phyloP scores from a whole-genome alignment of 64 coral and sea anemone species.

The Stichodactyla helianthus region DNA sequence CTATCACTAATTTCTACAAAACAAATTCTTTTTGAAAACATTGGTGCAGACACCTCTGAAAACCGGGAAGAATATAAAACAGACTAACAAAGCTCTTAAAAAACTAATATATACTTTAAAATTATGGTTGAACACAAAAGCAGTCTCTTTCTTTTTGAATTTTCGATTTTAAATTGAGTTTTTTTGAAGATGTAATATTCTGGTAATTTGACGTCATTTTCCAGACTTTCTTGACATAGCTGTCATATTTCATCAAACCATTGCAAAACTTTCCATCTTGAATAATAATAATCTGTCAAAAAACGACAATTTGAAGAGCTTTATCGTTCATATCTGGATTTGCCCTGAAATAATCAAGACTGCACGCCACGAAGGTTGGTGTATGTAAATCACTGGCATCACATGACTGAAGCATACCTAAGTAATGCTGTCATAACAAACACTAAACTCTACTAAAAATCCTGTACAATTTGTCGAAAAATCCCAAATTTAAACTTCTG shows the following conservation, averaged over 20 bases:
- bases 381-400: background rate
- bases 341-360: background rate
- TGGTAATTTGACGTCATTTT: background rate
- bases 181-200: background rate
- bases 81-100: no score
- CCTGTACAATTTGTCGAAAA: background rate
- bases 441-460: background rate
- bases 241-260: background rate
- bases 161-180: no score
- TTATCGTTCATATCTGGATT: background rate
- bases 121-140: no score
- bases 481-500: no score
- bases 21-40: background rate
- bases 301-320: background rate
- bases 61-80: no score
- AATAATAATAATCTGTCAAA: background rate
- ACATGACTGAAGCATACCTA: background rate
- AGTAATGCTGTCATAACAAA: background rate
- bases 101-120: no score
- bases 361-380: background rate
- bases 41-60: background rate
- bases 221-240: background rate
- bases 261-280: background rate
- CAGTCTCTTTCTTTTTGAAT: no score
- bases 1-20: background rate